Evolutionary conservation across 2,797 vertebrate species (phyloP).

Genomic region (Parambassis ranga): DNA sequence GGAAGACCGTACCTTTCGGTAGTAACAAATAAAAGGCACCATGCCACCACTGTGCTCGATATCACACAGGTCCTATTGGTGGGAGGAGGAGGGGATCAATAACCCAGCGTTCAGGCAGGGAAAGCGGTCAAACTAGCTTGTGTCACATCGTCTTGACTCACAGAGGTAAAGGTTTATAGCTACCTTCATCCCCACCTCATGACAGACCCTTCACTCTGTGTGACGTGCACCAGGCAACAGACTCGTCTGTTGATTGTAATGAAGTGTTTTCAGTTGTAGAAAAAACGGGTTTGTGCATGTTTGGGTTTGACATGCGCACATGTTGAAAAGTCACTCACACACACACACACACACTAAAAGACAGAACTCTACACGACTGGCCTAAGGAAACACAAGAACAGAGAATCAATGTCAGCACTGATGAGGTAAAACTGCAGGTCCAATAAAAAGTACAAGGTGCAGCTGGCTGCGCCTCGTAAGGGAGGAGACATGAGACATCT

Average conservation of each 20-base stretch:
- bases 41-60: conserved; percentile 75
- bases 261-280: conserved; percentile 32
- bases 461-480: conserved; percentile 61
- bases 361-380: conserved; percentile 57
- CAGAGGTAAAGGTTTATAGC: conserved; percentile 74
- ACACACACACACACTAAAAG: conserved; percentile 31
- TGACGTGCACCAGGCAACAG: conserved; percentile 54
- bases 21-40: conserved; percentile 82
- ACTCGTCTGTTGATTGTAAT: conserved; percentile 50
- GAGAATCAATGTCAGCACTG: conserved; percentile 69
- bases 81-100: conserved; percentile 38
- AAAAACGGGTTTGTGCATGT: conserved; percentile 55
- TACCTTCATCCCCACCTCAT: conserved; percentile 61
- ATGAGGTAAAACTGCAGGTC: conserved; percentile 82
- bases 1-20: conserved; percentile 83
- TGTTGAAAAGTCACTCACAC: conserved; percentile 46
- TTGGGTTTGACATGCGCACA: conserved; percentile 56
- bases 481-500: conserved; percentile 71
- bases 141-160: conserved; percentile 62
- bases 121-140: conserved; percentile 67
- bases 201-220: conserved; percentile 37
- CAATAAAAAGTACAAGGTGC: conserved; percentile 76
- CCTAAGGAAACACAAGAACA: conserved; percentile 53
- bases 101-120: conserved; percentile 63
- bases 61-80: conserved; percentile 74